Evolutionary conservation across 1,140 invertebrate genomes (phyloP).

Genomic region (Papilio xuthus): DNA sequence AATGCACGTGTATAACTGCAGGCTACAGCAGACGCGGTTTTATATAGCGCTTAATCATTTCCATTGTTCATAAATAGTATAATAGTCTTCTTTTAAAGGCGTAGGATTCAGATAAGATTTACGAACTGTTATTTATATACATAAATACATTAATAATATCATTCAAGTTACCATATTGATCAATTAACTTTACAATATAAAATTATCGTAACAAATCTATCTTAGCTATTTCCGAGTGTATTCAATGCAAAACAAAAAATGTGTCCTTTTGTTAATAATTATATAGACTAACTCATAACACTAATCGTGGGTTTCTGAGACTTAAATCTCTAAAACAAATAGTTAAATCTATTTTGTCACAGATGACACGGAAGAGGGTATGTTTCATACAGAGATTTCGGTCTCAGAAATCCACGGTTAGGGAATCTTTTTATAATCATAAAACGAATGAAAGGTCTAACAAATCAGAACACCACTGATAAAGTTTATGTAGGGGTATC

Average conservation of each 20-base stretch:
- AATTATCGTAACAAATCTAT: not conserved
- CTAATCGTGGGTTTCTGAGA: too few relatives aligned
- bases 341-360: too few relatives aligned
- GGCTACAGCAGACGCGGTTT: not conserved
- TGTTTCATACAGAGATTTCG: too few relatives aligned
- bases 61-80: slow-evolving; percentile 13
- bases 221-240: too few relatives aligned
- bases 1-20: slow-evolving; percentile 23
- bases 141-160: not conserved
- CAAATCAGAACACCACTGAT: not conserved
- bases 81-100: slow-evolving; percentile 22
- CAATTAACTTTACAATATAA: not conserved
- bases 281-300: too few relatives aligned
- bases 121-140: not conserved
- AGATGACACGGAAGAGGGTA: too few relatives aligned
- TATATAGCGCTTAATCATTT: not conserved
- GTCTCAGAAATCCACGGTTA: too few relatives aligned
- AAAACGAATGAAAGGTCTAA: not conserved
- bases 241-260: too few relatives aligned
- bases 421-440: too few relatives aligned
- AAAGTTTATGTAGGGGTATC: not conserved
- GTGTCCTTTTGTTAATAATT: too few relatives aligned
- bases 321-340: too few relatives aligned
- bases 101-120: slow-evolving; percentile 15
- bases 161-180: not conserved